Evolutionary conservation across 1,140 invertebrate species (phyloP).

Genomic region (Scaptodrosophila lebanonensis): DNA sequence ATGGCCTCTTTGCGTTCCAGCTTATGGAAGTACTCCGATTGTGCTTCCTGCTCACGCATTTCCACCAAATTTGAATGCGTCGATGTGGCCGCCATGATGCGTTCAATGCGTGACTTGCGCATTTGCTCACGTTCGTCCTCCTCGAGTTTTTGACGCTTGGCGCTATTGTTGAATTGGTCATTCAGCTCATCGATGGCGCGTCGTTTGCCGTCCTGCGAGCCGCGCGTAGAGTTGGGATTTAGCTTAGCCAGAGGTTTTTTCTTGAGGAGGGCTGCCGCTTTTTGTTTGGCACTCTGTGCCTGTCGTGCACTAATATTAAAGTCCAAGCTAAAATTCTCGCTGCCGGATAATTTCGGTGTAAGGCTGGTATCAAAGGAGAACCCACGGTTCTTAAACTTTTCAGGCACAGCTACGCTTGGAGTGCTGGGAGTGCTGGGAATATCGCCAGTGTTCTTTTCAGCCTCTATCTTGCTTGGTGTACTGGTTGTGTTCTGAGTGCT

Average conservation of each 20-base stretch:
- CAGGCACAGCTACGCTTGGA: constrained; percentile 42
- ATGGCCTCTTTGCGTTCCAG: constrained; percentile 93
- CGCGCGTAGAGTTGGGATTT: constrained; percentile 82
- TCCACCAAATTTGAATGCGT: constrained; percentile 86
- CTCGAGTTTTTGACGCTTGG: constrained; percentile 78
- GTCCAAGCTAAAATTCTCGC: constrained; percentile 80
- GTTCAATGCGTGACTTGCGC: constrained; percentile 84
- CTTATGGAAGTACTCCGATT: constrained; percentile 92
- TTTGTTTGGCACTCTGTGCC: constrained; percentile 81
- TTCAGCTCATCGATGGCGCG: constrained; percentile 78
- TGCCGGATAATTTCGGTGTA: constrained; percentile 50
- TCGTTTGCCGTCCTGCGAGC: constrained; percentile 80
- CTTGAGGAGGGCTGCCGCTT: constrained; percentile 81
- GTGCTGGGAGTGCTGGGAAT: constrained; percentile 24
- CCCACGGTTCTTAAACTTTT: constrained; percentile 67
- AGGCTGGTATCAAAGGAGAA: constrained; percentile 47
- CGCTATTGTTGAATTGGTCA: constrained; percentile 73
- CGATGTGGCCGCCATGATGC: constrained; percentile 88
- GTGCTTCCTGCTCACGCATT: constrained; percentile 83
- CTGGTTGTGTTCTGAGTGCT: background rate
- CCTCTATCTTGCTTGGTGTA: constrained; percentile 2
- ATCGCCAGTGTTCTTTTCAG: no score
- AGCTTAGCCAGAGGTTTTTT: constrained; percentile 82
- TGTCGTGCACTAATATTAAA: constrained; percentile 80
- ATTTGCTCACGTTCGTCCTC: constrained; percentile 77